A percentile compares a stretch with the other conserved stretches of the same genome.
Evolutionary conservation across 2,113 vertebrate genomes (phyloP).

Genomic region (Equus przewalskii): DNA sequence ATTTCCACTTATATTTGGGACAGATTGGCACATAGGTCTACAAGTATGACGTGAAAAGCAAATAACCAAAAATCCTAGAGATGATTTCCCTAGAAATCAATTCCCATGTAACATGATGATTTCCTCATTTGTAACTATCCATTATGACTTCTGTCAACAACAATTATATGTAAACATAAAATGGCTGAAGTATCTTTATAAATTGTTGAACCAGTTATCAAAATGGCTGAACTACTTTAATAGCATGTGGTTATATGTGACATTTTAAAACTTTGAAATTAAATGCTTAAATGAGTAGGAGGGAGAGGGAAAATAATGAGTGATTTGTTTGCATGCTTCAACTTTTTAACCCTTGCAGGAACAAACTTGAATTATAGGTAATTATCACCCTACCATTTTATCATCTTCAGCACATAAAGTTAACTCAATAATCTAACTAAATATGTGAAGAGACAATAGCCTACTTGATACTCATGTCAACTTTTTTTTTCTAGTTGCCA

Average conservation of each 20-base stretch:
- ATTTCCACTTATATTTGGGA: not conserved
- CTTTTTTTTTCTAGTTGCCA: not conserved
- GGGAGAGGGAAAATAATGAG: not conserved
- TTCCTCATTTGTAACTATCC: not conserved
- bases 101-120: not conserved
- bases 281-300: not conserved
- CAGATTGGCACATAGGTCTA: not conserved
- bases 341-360: not conserved
- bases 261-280: not conserved
- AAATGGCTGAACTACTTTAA: conserved; percentile 6
- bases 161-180: not conserved
- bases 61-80: not conserved
- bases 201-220: not conserved
- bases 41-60: not conserved
- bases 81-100: not conserved
- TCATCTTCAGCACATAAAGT: not conserved
- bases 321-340: not conserved
- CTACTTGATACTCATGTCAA: not conserved
- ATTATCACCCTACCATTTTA: not conserved
- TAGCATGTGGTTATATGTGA: not conserved
- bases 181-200: not conserved
- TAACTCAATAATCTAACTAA: not conserved
- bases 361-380: not conserved
- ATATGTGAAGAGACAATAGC: not conserved
- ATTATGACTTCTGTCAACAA: not conserved